A percentile compares a stretch with the other conserved stretches of the same genome.
These are phyloP conservation scores for Barnardius zonarius DNA, from an alignment of 2,113 vertebrate species.

Conservation along the genomic window DNA sequence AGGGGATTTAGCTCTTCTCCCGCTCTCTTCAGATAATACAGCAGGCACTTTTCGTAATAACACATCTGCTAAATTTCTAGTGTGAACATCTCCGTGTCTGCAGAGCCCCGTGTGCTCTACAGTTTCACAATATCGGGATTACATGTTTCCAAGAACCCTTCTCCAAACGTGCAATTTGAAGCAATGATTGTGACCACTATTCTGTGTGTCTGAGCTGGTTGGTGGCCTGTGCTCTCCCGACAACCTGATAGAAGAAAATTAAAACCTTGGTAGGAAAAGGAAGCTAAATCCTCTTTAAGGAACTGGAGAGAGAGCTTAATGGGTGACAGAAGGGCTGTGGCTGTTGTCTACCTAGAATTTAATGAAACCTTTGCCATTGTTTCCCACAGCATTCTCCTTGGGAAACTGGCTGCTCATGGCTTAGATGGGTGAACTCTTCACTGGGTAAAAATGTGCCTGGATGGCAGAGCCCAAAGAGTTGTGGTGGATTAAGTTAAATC, in stretches of 20 bases:
- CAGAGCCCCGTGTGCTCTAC: not conserved
- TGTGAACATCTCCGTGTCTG: not conserved
- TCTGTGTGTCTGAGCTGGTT: not conserved
- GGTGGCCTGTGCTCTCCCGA: not conserved
- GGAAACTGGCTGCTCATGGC: not conserved
- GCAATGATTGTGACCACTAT: not conserved
- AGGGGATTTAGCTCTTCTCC: not conserved
- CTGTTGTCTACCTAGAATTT: not conserved
- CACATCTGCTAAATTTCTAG: not conserved
- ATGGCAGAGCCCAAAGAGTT: not conserved
- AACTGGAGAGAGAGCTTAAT: not conserved
- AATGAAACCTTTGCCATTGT: not conserved
- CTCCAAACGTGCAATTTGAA: not conserved
- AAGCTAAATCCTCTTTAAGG: not conserved
- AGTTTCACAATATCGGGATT: not conserved
- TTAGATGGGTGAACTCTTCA: not conserved
- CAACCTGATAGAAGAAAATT: not conserved
- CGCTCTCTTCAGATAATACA: not conserved
- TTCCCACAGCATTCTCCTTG: not conserved
- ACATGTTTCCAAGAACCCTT: not conserved
- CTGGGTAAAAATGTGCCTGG: not conserved
- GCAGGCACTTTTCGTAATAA: not conserved
- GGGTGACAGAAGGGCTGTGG: not conserved
- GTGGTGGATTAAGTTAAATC: not conserved
- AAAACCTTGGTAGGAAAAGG: not conserved